Evolutionary conservation across 2,113 vertebrate genomes (phyloP).

Genomic region (Alligator mississippiensis): DNA sequence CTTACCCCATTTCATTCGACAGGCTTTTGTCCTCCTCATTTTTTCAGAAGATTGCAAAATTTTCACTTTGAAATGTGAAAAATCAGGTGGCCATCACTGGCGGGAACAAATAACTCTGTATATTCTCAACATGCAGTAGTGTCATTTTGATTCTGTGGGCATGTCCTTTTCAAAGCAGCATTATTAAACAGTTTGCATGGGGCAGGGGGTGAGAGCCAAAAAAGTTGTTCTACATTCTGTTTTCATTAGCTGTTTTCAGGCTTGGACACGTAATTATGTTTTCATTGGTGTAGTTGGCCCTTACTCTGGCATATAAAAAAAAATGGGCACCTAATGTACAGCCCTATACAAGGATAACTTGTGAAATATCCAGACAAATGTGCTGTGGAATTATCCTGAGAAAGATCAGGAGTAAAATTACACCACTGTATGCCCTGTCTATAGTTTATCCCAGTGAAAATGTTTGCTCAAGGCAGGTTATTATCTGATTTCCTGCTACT

Average conservation of each 20-base stretch:
- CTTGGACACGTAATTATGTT: too few relatives aligned
- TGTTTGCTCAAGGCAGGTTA: too few relatives aligned
- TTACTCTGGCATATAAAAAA: too few relatives aligned
- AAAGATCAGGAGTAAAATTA: too few relatives aligned
- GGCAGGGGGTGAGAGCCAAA: not conserved
- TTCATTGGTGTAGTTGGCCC: too few relatives aligned
- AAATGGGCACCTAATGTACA: too few relatives aligned
- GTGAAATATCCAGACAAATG: too few relatives aligned
- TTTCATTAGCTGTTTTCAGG: not conserved
- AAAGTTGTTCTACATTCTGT: accelerated
- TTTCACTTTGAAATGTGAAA: not conserved
- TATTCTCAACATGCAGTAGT: not conserved
- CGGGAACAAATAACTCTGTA: not conserved
- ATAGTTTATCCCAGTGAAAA: too few relatives aligned
- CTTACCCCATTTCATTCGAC: not conserved
- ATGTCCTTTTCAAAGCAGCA: not conserved
- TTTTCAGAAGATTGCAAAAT: not conserved
- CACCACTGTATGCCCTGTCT: too few relatives aligned
- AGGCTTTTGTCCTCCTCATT: not conserved
- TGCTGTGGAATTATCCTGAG: too few relatives aligned
- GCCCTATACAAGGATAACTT: too few relatives aligned
- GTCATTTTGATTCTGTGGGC: not conserved
- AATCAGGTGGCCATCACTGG: not conserved
- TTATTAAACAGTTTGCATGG: not conserved
- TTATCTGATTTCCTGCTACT: too few relatives aligned